These are phyloP conservation scores for Apotomis capreana DNA, from an alignment of 2,888 invertebrate species.

Conservation along the genomic window DNA sequence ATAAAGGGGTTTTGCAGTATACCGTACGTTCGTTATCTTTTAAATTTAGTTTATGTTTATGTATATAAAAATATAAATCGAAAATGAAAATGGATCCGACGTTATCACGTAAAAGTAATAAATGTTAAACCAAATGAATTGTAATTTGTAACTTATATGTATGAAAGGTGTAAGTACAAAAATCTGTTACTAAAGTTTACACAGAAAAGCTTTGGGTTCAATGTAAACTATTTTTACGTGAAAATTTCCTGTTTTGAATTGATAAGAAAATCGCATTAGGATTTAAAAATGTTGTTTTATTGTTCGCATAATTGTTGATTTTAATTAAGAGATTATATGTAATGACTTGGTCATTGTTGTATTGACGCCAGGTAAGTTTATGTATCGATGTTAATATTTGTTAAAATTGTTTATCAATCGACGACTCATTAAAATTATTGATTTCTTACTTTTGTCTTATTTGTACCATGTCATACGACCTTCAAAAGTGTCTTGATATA, in stretches of 20 bases:
- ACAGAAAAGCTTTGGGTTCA: not conserved
- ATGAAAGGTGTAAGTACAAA: no score
- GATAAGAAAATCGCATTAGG: conserved; percentile 5
- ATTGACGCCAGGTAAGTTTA: conserved; percentile 53
- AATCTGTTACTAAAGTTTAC: no score
- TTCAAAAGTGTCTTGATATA: no score
- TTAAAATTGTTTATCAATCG: conserved; percentile 28
- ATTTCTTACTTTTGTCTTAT: conserved; percentile 43
- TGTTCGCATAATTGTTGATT: conserved; percentile 42
- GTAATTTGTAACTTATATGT: no score
- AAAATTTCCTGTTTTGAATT: not conserved
- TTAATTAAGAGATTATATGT: conserved; percentile 34
- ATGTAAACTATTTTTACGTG: conserved; percentile 1
- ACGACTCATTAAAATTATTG: conserved; percentile 58
- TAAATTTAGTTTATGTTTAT: not conserved
- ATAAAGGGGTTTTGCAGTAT: not conserved
- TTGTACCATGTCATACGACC: not conserved
- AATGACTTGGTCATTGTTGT: conserved; percentile 44
- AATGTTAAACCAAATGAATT: no score
- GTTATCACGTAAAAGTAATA: conserved; percentile 6
- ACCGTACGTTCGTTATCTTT: not conserved
- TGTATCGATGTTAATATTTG: conserved; percentile 46
- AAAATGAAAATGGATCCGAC: not conserved
- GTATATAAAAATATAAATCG: not conserved
- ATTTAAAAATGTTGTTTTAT: conserved; percentile 27